A percentile compares a stretch with the other conserved stretches of the same genome.
Evolutionary conservation across 2,797 vertebrate genomes (phyloP).

Genomic region (Chromobotia macracanthus): DNA sequence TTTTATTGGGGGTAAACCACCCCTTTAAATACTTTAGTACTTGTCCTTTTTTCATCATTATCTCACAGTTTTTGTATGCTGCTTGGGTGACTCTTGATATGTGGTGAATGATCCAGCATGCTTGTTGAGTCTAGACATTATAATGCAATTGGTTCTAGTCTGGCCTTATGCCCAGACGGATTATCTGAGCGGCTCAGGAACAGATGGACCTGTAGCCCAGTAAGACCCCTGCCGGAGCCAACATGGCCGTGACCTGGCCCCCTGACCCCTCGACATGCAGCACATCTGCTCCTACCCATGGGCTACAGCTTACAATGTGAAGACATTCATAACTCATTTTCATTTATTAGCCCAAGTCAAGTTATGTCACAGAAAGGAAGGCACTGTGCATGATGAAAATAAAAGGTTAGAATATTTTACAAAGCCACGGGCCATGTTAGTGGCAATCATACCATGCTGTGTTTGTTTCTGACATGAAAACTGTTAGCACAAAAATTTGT

Average conservation of each 20-base stretch:
- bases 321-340: slow-evolving; percentile 24
- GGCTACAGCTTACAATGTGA: neutral
- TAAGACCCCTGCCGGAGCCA: slow-evolving; percentile 21
- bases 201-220: slow-evolving; percentile 47
- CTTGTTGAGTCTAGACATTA: slow-evolving; percentile 22
- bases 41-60: neutral
- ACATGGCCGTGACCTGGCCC: slow-evolving; percentile 25
- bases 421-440: slow-evolving; percentile 35
- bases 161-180: slow-evolving; percentile 46
- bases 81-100: slow-evolving; percentile 4
- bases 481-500: neutral
- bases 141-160: slow-evolving; percentile 24
- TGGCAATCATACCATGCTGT: neutral
- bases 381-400: slow-evolving; percentile 11
- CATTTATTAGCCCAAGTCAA: slow-evolving; percentile 8
- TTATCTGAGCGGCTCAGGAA: slow-evolving; percentile 24
- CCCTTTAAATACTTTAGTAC: neutral
- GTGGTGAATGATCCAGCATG: neutral
- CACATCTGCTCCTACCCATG: slow-evolving; percentile 37
- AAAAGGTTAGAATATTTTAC: neutral
- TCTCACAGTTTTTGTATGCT: neutral
- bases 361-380: neutral
- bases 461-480: neutral
- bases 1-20: neutral
- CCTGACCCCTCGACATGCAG: slow-evolving; percentile 28